Evolutionary conservation across 2,888 invertebrate species (phyloP).

Genomic region (Microplitis manilae): DNA sequence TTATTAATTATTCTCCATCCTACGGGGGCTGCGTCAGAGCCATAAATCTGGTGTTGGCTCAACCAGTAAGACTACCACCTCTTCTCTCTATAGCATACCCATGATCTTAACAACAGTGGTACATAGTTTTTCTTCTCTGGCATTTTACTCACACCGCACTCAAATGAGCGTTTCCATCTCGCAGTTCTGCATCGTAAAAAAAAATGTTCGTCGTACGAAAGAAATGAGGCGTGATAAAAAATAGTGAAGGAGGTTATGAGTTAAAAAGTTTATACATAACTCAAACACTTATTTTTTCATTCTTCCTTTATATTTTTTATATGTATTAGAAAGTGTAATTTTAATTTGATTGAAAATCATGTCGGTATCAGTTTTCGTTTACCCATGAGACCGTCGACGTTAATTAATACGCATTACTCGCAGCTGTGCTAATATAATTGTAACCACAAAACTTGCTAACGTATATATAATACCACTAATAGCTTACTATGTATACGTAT

Average conservation of each 20-base stretch:
- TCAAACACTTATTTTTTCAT: neutral
- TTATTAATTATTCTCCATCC: constrained; percentile 32
- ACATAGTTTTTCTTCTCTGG: neutral
- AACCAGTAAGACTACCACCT: neutral
- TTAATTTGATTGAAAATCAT: constrained; percentile 11
- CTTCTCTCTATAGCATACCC: no score
- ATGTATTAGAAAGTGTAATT: constrained; percentile 1
- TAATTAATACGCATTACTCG: constrained; percentile 56
- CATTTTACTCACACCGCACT: constrained; percentile 20
- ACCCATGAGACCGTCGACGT: constrained; percentile 36
- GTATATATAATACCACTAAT: constrained; percentile 53
- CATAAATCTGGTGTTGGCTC: constrained; percentile 16
- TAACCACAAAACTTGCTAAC: constrained; percentile 52
- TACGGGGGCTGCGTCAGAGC: constrained; percentile 12
- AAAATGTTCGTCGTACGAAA: neutral
- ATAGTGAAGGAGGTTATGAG: constrained; percentile 10
- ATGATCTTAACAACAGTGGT: no score
- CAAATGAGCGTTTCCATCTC: constrained; percentile 29
- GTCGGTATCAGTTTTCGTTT: neutral
- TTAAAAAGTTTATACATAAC: neutral
- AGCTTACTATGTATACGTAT: constrained; percentile 10
- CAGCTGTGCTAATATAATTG: constrained; percentile 49
- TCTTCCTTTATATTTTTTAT: neutral
- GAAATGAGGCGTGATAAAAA: constrained; percentile 31
- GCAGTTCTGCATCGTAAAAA: constrained; percentile 25